These are phyloP conservation scores for Natrix natrix DNA, from an alignment of 2,797 vertebrate genomes.

Conservation along the genomic window DNA sequence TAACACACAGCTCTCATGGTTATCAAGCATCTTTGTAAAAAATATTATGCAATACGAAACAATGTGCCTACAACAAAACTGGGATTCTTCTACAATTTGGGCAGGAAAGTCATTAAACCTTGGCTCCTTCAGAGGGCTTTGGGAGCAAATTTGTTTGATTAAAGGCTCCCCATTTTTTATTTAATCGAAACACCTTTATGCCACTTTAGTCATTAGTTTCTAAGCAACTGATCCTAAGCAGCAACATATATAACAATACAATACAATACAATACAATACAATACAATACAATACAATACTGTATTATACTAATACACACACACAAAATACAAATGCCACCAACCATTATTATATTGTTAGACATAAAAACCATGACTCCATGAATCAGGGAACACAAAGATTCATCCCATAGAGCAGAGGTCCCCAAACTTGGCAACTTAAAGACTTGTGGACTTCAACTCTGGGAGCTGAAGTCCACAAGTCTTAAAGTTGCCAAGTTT, in stretches of 20 bases:
- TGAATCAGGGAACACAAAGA: neutral
- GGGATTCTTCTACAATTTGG: neutral
- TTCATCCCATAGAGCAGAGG: neutral
- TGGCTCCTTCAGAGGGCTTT: neutral
- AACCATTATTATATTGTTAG: neutral
- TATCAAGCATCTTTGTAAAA: neutral
- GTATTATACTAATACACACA: too few species aligned
- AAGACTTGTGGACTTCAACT: too few species aligned
- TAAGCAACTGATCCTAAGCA: neutral
- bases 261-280: too few species aligned
- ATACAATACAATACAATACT: too few species aligned
- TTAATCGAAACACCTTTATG: neutral
- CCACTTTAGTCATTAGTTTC: neutral
- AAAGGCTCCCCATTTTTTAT: neutral
- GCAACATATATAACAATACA: neutral
- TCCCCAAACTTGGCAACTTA: too few species aligned
- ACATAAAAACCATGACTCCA: neutral
- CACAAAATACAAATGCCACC: neutral
- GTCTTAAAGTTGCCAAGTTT: too few species aligned
- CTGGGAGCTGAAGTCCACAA: too few species aligned
- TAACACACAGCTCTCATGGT: neutral
- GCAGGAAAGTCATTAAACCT: neutral
- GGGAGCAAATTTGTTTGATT: neutral
- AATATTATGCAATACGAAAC: neutral
- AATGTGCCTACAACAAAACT: neutral